phyloP scores from a whole-genome alignment of 1,140 invertebrate species.

The Hirudo medicinalis region DNA sequence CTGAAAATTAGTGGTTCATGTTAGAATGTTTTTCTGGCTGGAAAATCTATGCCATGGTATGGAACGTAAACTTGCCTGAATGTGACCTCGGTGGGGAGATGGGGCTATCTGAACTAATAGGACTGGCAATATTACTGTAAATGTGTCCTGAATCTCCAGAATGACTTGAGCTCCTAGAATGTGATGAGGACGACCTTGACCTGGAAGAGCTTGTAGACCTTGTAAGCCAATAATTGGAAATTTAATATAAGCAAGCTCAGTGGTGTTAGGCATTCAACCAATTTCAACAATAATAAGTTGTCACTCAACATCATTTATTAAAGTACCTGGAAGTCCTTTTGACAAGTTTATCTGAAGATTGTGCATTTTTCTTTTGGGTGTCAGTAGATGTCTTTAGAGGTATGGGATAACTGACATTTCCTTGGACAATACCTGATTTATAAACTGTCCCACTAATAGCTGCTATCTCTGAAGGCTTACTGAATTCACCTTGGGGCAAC shows the following conservation, averaged over 20 bases:
- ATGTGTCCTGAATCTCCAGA: too few relatives aligned
- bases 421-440: neutral
- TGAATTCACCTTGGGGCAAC: neutral
- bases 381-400: neutral
- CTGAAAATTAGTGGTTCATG: too few relatives aligned
- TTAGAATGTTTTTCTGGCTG: too few relatives aligned
- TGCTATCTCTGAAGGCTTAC: neutral
- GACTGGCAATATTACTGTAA: slow-evolving; percentile 17
- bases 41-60: too few relatives aligned
- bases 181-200: too few relatives aligned
- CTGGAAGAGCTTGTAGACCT: too few relatives aligned
- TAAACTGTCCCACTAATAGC: neutral
- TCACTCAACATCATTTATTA: neutral
- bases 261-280: neutral
- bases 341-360: neutral
- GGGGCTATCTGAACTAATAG: slow-evolving; percentile 13
- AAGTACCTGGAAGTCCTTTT: neutral
- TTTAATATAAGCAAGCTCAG: too few relatives aligned
- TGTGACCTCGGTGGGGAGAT: neutral
- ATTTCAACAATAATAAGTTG: too few relatives aligned
- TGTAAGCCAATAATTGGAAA: too few relatives aligned
- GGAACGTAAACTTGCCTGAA: neutral
- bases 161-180: too few relatives aligned
- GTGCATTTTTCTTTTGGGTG: neutral
- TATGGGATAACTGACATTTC: slow-evolving; percentile 4